Conservation (phyloP, 92 coral and sea anemone genomes). For the Parazoanthus swiftii region DNA sequence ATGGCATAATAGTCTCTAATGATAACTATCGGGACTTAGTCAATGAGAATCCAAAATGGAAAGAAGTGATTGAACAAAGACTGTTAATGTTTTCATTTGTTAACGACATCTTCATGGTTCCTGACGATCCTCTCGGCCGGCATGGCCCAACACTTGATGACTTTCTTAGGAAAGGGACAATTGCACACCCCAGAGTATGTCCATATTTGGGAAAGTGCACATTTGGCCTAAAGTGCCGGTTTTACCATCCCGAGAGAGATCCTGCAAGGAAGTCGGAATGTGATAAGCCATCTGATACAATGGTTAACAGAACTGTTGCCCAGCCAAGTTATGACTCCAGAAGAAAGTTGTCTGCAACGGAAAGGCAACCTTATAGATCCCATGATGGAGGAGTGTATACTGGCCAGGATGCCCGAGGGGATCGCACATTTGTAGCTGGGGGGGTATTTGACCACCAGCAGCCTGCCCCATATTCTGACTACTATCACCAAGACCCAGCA, state of each 20-base stretch:
- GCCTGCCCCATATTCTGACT: not conserved
- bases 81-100: conserved; percentile 97
- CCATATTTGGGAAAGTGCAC: conserved; percentile 93
- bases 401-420: conserved; percentile 23
- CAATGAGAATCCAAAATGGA: conserved; percentile 87
- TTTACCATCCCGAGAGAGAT: conserved; percentile 97
- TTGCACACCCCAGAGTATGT: conserved; percentile 79
- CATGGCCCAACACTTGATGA: conserved; percentile 95
- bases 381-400: conserved; percentile 7
- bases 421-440: not conserved
- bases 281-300: not conserved
- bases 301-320: not conserved
- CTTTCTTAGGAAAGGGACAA: conserved; percentile 90
- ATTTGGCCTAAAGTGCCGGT: conserved; percentile 88
- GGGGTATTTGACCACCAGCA: conserved; percentile 23
- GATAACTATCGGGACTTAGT: conserved; percentile 92
- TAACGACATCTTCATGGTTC: conserved; percentile 93
- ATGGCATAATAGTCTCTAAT: conserved; percentile 93
- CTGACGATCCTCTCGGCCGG: conserved; percentile 96
- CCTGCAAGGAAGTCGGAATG: conserved; percentile 50
- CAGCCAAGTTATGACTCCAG: conserved; percentile 23
- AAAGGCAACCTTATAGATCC: conserved; percentile 8
- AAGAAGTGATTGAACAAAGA: conserved; percentile 88
- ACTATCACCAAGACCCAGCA: conserved; percentile 30
- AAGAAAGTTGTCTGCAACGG: conserved; percentile 17